These are phyloP conservation scores for Chromoteleia sp. DNA, from an alignment of 2,888 invertebrate genomes.

Conservation along the genomic window DNA sequence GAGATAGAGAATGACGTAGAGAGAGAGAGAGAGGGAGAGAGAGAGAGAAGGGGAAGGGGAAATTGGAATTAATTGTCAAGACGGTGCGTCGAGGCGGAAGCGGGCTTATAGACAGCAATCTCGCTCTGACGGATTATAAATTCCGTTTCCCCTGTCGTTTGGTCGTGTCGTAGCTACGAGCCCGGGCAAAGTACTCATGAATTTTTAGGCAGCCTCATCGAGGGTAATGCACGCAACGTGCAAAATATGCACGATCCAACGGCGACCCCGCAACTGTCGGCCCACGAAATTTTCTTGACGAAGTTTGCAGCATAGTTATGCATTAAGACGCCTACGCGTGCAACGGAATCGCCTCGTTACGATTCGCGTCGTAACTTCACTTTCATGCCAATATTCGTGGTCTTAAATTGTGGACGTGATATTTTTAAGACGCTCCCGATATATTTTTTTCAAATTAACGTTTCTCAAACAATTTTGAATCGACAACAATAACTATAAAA, in stretches of 20 bases:
- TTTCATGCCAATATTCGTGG: slow-evolving; percentile 17
- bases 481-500: too few relatives aligned
- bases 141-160: slow-evolving; percentile 60
- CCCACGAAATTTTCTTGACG: slow-evolving; percentile 70
- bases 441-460: too few relatives aligned
- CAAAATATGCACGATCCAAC: slow-evolving; percentile 66
- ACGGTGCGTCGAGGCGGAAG: slow-evolving; percentile 45
- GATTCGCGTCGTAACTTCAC: slow-evolving; percentile 26
- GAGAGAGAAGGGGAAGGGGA: background rate
- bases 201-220: slow-evolving; percentile 70
- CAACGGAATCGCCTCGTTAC: slow-evolving; percentile 30
- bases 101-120: slow-evolving; percentile 59
- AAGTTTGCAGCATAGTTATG: slow-evolving; percentile 67
- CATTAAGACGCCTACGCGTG: slow-evolving; percentile 54
- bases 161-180: slow-evolving; percentile 49
- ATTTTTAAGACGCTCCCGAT: too few relatives aligned
- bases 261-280: slow-evolving; percentile 41
- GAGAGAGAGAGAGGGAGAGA: background rate
- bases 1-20: background rate
- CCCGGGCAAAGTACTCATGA: slow-evolving; percentile 69
- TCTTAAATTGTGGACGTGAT: background rate
- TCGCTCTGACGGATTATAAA: slow-evolving; percentile 62
- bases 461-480: too few relatives aligned
- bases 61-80: slow-evolving; percentile 58
- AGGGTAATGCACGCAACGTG: slow-evolving; percentile 64